These are phyloP conservation scores for Sebastes matsubarae DNA, from an alignment of 2,797 vertebrate genomes.

Conservation along the genomic window DNA sequence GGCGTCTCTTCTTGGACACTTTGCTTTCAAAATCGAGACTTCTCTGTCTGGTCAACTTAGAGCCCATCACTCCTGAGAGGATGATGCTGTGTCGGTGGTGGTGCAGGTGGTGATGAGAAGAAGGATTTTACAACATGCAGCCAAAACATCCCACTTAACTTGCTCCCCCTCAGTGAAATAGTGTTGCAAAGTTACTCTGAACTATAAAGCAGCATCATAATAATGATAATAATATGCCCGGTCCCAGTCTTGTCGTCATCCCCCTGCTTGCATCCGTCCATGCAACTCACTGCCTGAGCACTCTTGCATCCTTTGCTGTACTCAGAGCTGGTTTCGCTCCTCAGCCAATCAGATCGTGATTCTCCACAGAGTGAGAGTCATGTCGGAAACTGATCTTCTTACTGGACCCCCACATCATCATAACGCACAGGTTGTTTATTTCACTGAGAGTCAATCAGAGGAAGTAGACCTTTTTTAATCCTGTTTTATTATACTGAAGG, in stretches of 20 bases:
- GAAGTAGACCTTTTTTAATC: slow-evolving; percentile 1
- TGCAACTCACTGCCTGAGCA: slow-evolving; percentile 35
- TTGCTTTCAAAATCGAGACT: slow-evolving; percentile 84
- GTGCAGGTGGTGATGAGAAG: neutral
- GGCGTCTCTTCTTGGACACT: slow-evolving; percentile 73
- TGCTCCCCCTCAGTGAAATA: neutral
- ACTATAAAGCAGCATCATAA: neutral
- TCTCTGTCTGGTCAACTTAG: slow-evolving; percentile 87
- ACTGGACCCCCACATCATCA: neutral
- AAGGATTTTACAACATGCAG: slow-evolving; percentile 29
- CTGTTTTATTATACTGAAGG: neutral
- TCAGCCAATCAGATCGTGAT: slow-evolving; percentile 77
- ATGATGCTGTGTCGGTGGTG: slow-evolving; percentile 16
- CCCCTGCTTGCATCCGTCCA: slow-evolving; percentile 48
- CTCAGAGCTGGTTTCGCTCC: slow-evolving; percentile 54
- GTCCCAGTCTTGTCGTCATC: slow-evolving; percentile 1
- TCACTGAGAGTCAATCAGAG: neutral
- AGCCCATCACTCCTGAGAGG: slow-evolving; percentile 84
- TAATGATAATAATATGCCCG: neutral
- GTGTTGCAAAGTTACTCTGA: slow-evolving; percentile 41
- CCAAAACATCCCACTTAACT: slow-evolving; percentile 67
- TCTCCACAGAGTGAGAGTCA: slow-evolving; percentile 46
- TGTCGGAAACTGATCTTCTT: slow-evolving; percentile 33
- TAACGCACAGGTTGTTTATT: slow-evolving; percentile 2
- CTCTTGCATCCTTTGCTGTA: slow-evolving; percentile 62